Base-by-base conservation (phyloP, 2,888 invertebrate genomes). In the Crioceris asparagi region DNA sequence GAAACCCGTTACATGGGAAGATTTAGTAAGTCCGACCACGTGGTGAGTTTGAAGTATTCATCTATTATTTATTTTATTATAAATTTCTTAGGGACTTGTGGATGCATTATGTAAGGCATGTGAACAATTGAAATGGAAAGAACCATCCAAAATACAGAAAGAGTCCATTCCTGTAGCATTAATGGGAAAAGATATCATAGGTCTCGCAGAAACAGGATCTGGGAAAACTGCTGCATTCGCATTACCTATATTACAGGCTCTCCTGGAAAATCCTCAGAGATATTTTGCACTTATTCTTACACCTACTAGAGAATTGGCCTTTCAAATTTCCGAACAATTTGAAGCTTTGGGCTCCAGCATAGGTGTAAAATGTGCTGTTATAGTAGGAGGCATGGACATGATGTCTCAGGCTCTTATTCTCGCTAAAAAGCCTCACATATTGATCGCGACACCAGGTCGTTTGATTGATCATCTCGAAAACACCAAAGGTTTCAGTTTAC, bases 361-460 rank as follows among this genome's bases (percentile, higher is more conserved):
- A 59, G 96, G 96, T 25, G 84, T 98, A 1, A 91, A 92, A 71
- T 88, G 87, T 66, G 90, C 83, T 36, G 96, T 97, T 0, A 83
- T 99, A 55, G 97, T 99, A 3, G 98, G 98, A 31, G 98, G 98
- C 1, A 92, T 97, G 78, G 97, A 99, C 59, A 96, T 96, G 92
- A 85, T 90, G 57, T 82, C 91, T 0, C 98, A 99, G 60, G 79
- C 91, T 0, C 66, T 96, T 41, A 75, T 82, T 53, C 66, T 98
- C 32, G 90, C 91, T 1, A 96, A 93, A 62, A 93, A 96, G 54
- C 98, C 98, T 0, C 98, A 98, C 59, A 82, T 98, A 50, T 77
- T 98, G 43, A 88, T 98, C 27, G 96, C 96, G 0, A 98, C 98
- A 0, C 97, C 97, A 0, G 97, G 97, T 5, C 70, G 97, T 45